A percentile compares a stretch with the other conserved stretches of the same genome.
These are phyloP conservation scores for Halcyon smyrnensis DNA, from an alignment of 2,797 vertebrate genomes.

Conservation along the genomic window DNA sequence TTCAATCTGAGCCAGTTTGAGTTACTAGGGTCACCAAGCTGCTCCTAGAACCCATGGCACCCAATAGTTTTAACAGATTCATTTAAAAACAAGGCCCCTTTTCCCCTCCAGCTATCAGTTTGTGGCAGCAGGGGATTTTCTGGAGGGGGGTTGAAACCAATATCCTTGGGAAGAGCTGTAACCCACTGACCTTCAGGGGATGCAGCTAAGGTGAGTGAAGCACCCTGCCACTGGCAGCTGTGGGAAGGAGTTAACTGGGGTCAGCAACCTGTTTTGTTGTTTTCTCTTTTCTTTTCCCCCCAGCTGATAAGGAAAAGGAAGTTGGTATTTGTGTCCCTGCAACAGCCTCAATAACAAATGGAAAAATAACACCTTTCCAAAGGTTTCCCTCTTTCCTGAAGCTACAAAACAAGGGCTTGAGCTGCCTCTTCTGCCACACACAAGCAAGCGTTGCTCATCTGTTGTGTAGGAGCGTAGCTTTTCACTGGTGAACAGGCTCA, in stretches of 20 bases:
- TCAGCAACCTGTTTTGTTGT: not conserved
- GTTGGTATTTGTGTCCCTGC: not conserved
- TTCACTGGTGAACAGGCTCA: not conserved
- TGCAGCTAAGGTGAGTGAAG: not conserved
- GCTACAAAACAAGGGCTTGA: not conserved
- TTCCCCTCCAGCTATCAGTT: not conserved
- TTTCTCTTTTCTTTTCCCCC: not conserved
- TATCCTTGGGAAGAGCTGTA: not conserved
- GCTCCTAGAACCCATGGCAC: not conserved
- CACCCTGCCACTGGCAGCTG: not conserved
- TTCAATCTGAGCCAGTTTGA: not conserved
- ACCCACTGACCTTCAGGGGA: not conserved
- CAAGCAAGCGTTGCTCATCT: rapidly evolving
- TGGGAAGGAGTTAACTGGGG: not conserved
- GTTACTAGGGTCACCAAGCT: not conserved
- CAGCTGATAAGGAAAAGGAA: slow-evolving; percentile 44
- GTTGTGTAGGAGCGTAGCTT: not conserved
- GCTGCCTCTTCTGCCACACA: not conserved
- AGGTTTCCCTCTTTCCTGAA: not conserved
- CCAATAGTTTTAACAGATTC: not conserved
- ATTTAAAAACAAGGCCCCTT: not conserved
- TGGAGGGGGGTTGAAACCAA: not conserved
- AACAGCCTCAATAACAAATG: not conserved
- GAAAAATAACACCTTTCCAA: not conserved
- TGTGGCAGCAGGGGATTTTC: not conserved